phyloP scores from a whole-genome alignment of 2,888 invertebrate species.

The Elmis aenea region DNA sequence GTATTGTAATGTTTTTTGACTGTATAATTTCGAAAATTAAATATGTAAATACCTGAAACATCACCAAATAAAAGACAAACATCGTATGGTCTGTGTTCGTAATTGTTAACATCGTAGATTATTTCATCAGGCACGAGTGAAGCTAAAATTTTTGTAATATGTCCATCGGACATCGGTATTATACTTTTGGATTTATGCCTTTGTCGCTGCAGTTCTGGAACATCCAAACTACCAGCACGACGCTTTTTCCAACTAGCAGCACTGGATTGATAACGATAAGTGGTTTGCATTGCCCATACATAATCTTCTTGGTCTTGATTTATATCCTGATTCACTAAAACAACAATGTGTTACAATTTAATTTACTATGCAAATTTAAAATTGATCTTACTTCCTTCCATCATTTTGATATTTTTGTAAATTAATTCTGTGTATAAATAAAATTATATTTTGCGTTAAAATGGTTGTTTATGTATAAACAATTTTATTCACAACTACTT shows the following conservation, averaged over 20 bases:
- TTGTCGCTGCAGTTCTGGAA: neutral
- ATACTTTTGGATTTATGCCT: conserved; percentile 8
- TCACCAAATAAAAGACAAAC: conserved; percentile 60
- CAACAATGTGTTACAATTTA: neutral
- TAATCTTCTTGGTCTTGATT: conserved; percentile 31
- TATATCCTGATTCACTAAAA: conserved; percentile 24
- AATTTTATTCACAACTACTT: too few relatives aligned
- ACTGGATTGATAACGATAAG: conserved; percentile 13
- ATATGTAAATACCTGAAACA: conserved; percentile 59
- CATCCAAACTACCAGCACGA: conserved; percentile 1
- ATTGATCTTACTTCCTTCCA: conserved; percentile 12
- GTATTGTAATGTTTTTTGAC: too few relatives aligned
- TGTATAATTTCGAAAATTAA: too few relatives aligned
- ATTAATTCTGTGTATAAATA: too few relatives aligned
- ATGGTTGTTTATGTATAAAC: too few relatives aligned
- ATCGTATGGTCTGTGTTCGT: conserved; percentile 51
- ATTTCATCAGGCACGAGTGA: conserved; percentile 64
- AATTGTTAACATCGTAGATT: conserved; percentile 53
- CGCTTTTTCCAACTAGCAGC: conserved; percentile 19
- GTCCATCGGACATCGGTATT: conserved; percentile 26
- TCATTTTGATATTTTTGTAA: conserved; percentile 8
- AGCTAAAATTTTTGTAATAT: conserved; percentile 53
- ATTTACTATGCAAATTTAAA: neutral
- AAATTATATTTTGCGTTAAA: too few relatives aligned
- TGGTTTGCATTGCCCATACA: conserved; percentile 30